These are phyloP conservation scores for Neocrepidodera transversa DNA, from an alignment of 2,888 invertebrate species.

Conservation along the genomic window DNA sequence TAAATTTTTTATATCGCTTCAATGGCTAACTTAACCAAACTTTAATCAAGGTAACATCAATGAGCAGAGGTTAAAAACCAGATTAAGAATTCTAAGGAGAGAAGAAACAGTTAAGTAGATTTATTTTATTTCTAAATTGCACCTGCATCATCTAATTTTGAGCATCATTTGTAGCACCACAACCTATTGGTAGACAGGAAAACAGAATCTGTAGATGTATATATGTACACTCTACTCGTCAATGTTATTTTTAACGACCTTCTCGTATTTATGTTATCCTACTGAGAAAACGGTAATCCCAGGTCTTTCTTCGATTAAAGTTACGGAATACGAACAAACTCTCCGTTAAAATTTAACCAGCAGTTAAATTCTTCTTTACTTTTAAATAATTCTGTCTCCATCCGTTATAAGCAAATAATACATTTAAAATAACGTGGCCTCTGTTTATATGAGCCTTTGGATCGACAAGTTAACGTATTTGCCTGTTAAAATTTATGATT, in stretches of 20 bases:
- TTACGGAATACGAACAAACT: background rate
- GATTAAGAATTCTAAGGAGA: background rate
- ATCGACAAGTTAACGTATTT: too few species aligned
- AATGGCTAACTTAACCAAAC: conserved; percentile 12
- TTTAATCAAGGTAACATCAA: background rate
- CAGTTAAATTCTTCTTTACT: background rate
- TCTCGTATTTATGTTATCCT: background rate
- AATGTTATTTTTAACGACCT: background rate
- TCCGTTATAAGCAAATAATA: too few species aligned
- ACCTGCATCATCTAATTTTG: conserved; percentile 6
- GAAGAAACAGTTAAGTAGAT: background rate
- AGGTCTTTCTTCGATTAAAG: conserved; percentile 9
- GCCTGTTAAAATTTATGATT: background rate
- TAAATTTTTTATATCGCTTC: background rate
- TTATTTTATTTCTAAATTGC: background rate
- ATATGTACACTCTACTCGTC: too few species aligned
- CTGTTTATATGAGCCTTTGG: too few species aligned
- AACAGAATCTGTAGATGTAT: background rate
- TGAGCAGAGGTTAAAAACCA: background rate
- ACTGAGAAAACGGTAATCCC: conserved; percentile 17
- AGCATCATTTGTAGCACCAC: conserved; percentile 15
- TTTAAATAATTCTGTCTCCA: too few species aligned
- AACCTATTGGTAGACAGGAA: background rate
- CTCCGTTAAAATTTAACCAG: background rate
- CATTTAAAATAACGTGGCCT: too few species aligned